phyloP scores from a whole-genome alignment of 30 jellyfish, hydroid and myxozoan genomes.

The Pseudorhiza aurosa region DNA sequence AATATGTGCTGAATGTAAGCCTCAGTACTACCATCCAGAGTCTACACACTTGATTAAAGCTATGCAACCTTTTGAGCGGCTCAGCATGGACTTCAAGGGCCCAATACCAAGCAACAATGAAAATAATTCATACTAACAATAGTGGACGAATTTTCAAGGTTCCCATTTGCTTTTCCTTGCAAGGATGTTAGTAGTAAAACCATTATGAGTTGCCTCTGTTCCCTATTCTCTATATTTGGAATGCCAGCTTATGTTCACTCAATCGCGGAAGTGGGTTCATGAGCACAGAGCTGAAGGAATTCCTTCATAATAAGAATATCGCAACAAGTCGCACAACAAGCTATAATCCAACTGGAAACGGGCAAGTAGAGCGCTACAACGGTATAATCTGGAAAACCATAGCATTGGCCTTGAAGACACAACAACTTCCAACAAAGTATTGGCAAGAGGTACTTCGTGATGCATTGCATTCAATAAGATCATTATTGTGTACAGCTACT shows the following conservation, averaged over 20 bases:
- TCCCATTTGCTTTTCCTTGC: constrained; percentile 56
- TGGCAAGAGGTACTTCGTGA: constrained; percentile 79
- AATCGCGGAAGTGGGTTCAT: constrained; percentile 42
- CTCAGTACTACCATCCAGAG: background rate
- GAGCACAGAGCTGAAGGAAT: constrained; percentile 32
- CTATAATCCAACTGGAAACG: constrained; percentile 73
- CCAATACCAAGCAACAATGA: constrained; percentile 21
- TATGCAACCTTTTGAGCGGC: constrained; percentile 47
- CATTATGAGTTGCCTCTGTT: constrained; percentile 26
- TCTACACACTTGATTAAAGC: constrained; percentile 14
- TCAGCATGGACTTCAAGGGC: constrained; percentile 59
- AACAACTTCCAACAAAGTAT: constrained; percentile 21
- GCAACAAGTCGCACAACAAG: constrained; percentile 62
- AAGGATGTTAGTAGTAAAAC: constrained; percentile 16
- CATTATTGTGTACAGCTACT: constrained; percentile 78
- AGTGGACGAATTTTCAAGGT: constrained; percentile 29
- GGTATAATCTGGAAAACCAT: constrained; percentile 77
- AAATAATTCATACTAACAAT: constrained; percentile 30
- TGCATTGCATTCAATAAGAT: constrained; percentile 75
- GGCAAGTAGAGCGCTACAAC: constrained; percentile 79
- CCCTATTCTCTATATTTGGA: constrained; percentile 55
- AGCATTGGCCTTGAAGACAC: constrained; percentile 47
- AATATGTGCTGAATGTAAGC: constrained; percentile 54
- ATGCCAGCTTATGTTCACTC: constrained; percentile 66
- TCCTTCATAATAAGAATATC: constrained; percentile 2